Percentiles rank a stretch among this genome's conserved stretches.
These are phyloP conservation scores for Drymodes brunneopygia DNA, from an alignment of 2,113 vertebrate genomes.

Conservation along the genomic window DNA sequence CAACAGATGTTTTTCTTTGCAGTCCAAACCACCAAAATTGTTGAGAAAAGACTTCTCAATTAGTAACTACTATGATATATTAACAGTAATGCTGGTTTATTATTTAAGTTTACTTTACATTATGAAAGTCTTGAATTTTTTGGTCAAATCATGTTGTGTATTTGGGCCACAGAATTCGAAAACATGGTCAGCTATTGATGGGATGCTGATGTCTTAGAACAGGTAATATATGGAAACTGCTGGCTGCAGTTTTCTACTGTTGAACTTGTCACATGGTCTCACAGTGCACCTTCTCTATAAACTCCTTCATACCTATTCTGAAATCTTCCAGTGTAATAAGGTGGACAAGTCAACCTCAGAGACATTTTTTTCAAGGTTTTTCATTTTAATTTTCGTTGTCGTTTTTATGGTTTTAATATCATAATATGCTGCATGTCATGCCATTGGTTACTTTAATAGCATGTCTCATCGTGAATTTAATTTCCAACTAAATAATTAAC, in stretches of 20 bases:
- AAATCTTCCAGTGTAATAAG: conserved; percentile 31
- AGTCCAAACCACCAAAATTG: not conserved
- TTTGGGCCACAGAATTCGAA: conserved; percentile 60
- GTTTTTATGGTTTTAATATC: not conserved
- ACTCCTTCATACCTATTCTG: conserved; percentile 37
- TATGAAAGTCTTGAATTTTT: conserved; percentile 27
- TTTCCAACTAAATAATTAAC: conserved; percentile 41
- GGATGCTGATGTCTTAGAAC: conserved; percentile 66
- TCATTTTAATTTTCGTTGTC: not conserved
- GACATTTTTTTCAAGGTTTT: conserved; percentile 29
- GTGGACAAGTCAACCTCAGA: conserved; percentile 41
- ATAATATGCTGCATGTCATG: conserved; percentile 40
- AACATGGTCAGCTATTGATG: conserved; percentile 60
- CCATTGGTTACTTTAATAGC: conserved; percentile 38
- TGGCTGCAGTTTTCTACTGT: conserved; percentile 54
- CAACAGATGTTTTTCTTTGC: not conserved
- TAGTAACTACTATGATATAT: not conserved
- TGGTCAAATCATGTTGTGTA: conserved; percentile 60
- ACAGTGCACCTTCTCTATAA: conserved; percentile 53
- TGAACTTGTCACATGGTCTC: conserved; percentile 56
- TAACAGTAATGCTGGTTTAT: conserved; percentile 27
- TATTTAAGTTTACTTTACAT: conserved; percentile 44
- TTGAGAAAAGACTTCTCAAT: conserved; percentile 10
- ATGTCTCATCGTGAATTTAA: conserved; percentile 26
- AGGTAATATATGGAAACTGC: conserved; percentile 51